These are phyloP conservation scores for Delia radicum DNA, from an alignment of 1,140 invertebrate species.

Conservation along the genomic window DNA sequence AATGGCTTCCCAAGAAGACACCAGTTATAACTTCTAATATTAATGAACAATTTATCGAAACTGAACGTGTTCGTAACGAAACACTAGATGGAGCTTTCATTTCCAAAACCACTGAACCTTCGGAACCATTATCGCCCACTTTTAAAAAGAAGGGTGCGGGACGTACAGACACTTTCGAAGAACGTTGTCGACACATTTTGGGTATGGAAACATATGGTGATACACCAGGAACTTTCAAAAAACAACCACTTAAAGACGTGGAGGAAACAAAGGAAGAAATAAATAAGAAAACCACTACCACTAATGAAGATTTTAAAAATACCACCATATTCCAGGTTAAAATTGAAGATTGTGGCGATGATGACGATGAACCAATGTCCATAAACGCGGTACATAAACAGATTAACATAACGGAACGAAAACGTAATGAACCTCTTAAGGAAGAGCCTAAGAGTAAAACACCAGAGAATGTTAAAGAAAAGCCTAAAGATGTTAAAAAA, in stretches of 20 bases:
- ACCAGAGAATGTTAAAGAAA: neutral
- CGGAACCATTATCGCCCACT: constrained; percentile 33
- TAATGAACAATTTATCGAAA: constrained; percentile 45
- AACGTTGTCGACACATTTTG: constrained; percentile 66
- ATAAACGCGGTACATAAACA: constrained; percentile 16
- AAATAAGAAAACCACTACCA: constrained; percentile 24
- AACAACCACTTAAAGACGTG: neutral
- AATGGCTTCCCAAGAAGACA: neutral
- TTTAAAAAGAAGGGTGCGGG: constrained; percentile 41
- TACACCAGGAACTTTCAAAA: constrained; percentile 39
- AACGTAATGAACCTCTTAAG: neutral
- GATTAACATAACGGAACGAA: neutral
- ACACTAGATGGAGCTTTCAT: constrained; percentile 43
- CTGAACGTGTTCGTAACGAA: constrained; percentile 37
- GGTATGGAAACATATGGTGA: constrained; percentile 59
- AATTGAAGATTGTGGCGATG: constrained; percentile 47
- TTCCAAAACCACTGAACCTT: constrained; percentile 37
- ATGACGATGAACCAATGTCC: constrained; percentile 38
- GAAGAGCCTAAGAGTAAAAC: neutral
- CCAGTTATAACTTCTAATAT: neutral
- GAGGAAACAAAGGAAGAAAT: constrained; percentile 23
- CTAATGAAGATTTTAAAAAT: neutral
- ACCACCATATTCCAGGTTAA: constrained; percentile 39
- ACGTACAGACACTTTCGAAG: constrained; percentile 69
- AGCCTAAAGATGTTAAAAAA: neutral